These are phyloP conservation scores for Momotus momota DNA, from an alignment of 2,797 vertebrate species.

Conservation along the genomic window DNA sequence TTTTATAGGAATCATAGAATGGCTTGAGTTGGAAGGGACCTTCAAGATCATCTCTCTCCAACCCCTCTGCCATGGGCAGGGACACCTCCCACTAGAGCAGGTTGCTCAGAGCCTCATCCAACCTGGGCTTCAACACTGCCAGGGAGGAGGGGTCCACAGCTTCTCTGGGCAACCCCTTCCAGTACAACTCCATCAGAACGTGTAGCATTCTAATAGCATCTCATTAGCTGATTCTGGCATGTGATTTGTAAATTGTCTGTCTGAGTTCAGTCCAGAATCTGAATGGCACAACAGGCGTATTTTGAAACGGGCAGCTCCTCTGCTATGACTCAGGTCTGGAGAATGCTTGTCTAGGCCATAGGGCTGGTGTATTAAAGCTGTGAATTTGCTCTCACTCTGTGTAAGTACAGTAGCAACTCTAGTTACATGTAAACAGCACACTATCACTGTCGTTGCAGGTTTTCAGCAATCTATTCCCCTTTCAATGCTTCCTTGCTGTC, in stretches of 20 bases:
- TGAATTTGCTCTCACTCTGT: background rate
- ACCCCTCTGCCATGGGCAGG: no score
- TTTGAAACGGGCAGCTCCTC: background rate
- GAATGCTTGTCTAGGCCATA: background rate
- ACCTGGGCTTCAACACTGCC: no score
- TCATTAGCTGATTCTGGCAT: background rate
- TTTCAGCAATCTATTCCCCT: background rate
- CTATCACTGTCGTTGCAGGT: background rate
- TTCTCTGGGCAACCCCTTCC: no score
- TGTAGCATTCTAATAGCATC: background rate
- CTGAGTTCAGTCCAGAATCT: background rate
- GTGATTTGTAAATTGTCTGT: background rate
- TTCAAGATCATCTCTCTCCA: no score
- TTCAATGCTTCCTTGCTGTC: background rate
- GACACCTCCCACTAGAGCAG: no score
- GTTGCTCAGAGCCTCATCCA: no score
- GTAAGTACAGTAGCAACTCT: background rate
- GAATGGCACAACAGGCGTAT: background rate
- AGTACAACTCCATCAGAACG: background rate
- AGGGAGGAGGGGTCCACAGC: no score
- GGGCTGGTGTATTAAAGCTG: background rate
- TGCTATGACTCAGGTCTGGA: background rate
- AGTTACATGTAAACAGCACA: background rate
- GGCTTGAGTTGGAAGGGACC: no score
- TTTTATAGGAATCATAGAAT: background rate